A percentile compares a stretch with the other conserved stretches of the same genome.
Evolutionary conservation across 2,888 invertebrate species (phyloP).

Genomic region (Fissipunctia ypsillon): DNA sequence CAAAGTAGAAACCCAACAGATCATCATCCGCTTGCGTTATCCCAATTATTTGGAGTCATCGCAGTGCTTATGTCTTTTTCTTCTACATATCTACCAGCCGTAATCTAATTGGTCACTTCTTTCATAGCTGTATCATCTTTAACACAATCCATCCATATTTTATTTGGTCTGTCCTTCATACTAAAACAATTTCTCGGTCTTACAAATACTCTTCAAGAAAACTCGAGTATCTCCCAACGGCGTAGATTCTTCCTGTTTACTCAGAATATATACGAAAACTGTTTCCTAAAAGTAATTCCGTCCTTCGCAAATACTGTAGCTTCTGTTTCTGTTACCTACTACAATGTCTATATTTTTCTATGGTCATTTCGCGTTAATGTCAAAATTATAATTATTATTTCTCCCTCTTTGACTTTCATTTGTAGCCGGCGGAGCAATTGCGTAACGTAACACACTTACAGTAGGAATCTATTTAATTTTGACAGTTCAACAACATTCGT

Average conservation of each 20-base stretch:
- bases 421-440: too few species aligned
- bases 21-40: neutral
- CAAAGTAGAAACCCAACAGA: neutral
- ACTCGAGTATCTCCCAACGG: neutral
- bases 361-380: neutral
- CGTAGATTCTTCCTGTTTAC: neutral
- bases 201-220: neutral
- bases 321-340: neutral
- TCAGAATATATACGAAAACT: neutral
- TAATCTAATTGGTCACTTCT: neutral
- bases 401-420: neutral
- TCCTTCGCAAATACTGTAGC: neutral
- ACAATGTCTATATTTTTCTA: neutral
- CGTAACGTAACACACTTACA: too few species aligned
- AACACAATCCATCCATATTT: too few species aligned
- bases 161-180: neutral
- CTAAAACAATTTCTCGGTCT: neutral
- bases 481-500: too few species aligned
- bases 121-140: neutral
- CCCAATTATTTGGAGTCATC: neutral
- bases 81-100: too few species aligned
- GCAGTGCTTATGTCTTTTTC: neutral
- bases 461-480: too few species aligned
- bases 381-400: neutral
- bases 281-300: neutral